Base-by-base conservation (phyloP, 2,113 vertebrate genomes). In the Thamnaconus septentrionalis region DNA sequence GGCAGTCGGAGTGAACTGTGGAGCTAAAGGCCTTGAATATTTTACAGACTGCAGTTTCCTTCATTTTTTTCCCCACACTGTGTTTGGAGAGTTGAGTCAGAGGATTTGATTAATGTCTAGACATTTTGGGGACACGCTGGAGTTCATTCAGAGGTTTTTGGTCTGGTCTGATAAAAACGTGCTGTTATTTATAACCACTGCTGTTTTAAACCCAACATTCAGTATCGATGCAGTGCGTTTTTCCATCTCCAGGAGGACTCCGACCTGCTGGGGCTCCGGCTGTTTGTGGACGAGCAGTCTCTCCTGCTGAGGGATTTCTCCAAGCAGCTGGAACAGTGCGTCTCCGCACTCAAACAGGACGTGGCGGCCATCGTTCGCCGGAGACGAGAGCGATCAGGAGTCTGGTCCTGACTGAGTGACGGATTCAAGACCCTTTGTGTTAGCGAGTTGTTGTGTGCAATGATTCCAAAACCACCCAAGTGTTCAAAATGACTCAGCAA, bases 291-390 rank as follows among this genome's bases (percentile, higher is more conserved):
- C 5, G 93, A 92, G 74, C 94, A 93, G 65, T 82, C 87, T 50
- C 82, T 84, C 57, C 89, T 92, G 82, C 82, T 95, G 61, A 93
- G 88, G 67, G 91, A 93, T 42, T 93, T 95, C 54, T 93, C 92
- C 2, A 92, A 95, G 51, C 91, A 92, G 76, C 78, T 95, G 71
- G 95, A 96, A 40, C 87, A 82, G 59, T 91, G 92, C 41, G 89
- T 95, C 65, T 87, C 88, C 44, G 76, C 87, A 0, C 87, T 97
- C 50, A 97, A 96, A 89, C 92, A 91, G 59, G 93, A 96, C 1
- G 92, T 96, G 12, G 93, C 93, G 0, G 76, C 90, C 57, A 93
- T 94, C 10, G 92, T 95, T 11, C 93, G 92, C 41, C 91, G 90
- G 69, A 96, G 94, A 83, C 89, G 90, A 67, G 94, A 94, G 44